A percentile compares a stretch with the other conserved stretches of the same genome.
These are phyloP conservation scores for Chaenodraco wilsoni DNA, from an alignment of 2,797 vertebrate genomes.

Conservation along the genomic window DNA sequence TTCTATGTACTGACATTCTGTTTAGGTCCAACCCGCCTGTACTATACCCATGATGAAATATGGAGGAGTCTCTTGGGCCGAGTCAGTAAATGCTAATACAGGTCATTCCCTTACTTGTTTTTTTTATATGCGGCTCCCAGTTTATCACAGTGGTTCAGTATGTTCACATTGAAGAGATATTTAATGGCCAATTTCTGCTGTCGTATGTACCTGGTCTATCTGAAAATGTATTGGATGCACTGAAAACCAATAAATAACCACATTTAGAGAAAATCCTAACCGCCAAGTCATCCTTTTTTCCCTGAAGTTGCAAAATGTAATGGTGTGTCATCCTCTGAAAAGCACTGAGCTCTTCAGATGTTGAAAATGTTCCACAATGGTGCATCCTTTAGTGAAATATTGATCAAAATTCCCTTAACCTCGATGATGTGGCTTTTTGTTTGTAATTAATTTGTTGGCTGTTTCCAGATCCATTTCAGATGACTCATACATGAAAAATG, in stretches of 20 bases:
- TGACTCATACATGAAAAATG: not conserved
- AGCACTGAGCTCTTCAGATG: not conserved
- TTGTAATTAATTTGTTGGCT: constrained; percentile 11
- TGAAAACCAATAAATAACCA: constrained; percentile 56
- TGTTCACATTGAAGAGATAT: constrained; percentile 56
- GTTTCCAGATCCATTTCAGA: constrained; percentile 9
- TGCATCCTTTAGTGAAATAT: not conserved
- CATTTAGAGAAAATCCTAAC: constrained; percentile 35
- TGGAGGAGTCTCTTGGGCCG: constrained; percentile 66
- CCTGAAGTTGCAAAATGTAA: not conserved
- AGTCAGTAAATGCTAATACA: constrained; percentile 54
- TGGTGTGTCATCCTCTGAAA: constrained; percentile 7
- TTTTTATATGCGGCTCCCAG: constrained; percentile 38
- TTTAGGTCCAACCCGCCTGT: constrained; percentile 74
- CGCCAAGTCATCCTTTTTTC: constrained; percentile 7
- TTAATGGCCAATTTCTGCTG: constrained; percentile 51
- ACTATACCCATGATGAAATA: constrained; percentile 66
- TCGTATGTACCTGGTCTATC: constrained; percentile 43
- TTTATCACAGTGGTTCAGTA: constrained; percentile 55
- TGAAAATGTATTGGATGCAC: constrained; percentile 49
- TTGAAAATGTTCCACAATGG: constrained; percentile 30
- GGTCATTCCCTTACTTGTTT: constrained; percentile 46
- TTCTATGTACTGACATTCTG: constrained; percentile 80
- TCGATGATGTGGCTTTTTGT: not conserved
- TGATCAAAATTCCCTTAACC: not conserved